Evolutionary conservation across 2,888 invertebrate species (phyloP).

Genomic region (Oscheius myriophilus): DNA sequence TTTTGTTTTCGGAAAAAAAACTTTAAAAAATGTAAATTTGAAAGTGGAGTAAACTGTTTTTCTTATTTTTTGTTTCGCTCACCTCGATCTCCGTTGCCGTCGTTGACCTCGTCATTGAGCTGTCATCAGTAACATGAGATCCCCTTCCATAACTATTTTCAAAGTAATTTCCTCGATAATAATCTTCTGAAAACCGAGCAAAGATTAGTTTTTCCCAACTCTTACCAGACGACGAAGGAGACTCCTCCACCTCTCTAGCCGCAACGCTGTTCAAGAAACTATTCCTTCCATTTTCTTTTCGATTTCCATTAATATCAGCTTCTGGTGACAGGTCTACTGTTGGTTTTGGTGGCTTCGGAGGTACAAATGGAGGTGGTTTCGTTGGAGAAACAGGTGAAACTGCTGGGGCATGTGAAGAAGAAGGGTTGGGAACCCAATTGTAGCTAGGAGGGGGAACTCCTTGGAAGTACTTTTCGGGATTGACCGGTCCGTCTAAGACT

Average conservation of each 20-base stretch:
- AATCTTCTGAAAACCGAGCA: no score
- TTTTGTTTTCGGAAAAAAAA: no score
- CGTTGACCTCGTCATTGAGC: constrained; percentile 1
- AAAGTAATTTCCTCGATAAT: no score
- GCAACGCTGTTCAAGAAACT: constrained; percentile 21
- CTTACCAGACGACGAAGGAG: constrained; percentile 12
- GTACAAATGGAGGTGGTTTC: constrained; percentile 7
- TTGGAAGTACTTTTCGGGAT: constrained; percentile 48
- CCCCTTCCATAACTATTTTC: no score
- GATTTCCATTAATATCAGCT: not conserved
- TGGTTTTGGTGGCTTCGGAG: constrained; percentile 23
- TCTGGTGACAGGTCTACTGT: constrained; percentile 7
- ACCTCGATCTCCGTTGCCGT: not conserved
- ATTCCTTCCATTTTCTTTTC: not conserved
- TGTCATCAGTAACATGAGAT: no score
- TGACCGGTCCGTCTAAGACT: constrained; percentile 49
- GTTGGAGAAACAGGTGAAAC: not conserved
- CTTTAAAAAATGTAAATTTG: no score
- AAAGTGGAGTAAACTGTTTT: no score
- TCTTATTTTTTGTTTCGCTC: no score
- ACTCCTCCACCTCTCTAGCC: constrained; percentile 4
- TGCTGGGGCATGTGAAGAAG: not conserved
- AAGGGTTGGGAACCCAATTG: not conserved
- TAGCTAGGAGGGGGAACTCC: constrained; percentile 36
- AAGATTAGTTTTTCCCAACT: not conserved